Evolutionary conservation across 1,140 invertebrate species (phyloP), one percentile per base, ranked within the genome.

Genomic region (Drosophila leontia): DNA sequence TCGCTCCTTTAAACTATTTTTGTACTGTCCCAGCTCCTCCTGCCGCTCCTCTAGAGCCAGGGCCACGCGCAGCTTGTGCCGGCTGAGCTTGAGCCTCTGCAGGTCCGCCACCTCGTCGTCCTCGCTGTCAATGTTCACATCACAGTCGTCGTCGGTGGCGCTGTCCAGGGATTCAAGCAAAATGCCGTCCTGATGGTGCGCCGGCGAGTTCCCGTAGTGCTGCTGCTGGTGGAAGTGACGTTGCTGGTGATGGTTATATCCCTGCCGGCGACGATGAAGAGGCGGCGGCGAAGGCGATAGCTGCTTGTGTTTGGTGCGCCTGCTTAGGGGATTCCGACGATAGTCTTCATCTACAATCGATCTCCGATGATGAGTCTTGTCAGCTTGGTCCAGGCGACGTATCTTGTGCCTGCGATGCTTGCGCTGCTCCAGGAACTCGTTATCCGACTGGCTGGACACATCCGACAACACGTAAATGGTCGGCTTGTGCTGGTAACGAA

Each of bases 21-120:
- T 91, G 8, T 84, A 85, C 13, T 78, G 53, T 13, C 72, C 12
- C 15, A 57, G 47, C 7, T 65, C 44, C 4, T 90, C 64, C 41
- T 60, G 47, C 12, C 70, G 58, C 4, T 63, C 80, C 12, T 77
- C 50, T 1, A 71, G 55, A 0, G 87, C 84, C 44, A 92, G 58
- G 1, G 91, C 91, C 26, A 92, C 64, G 3, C 82, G 79, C 44
- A 92, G 53, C 37, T 92, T 90, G 17, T 87, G 68, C 8, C 91
- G 53, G 57, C 74, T 92, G 5, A 86, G 29, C 11, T 68, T 78
- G 0, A 86, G 48, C 0, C 57, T 62, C 9, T 80, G 50, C 26
- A 86, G n/a, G 6, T 79, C 71, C 2, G 68, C 48, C 3, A 71
- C 29, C 13, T 64, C 78, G 39, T 88, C 84, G 15, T 77, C 65